Evolutionary conservation across 2,888 invertebrate genomes (phyloP).

Genomic region (Nyleta sp.): DNA sequence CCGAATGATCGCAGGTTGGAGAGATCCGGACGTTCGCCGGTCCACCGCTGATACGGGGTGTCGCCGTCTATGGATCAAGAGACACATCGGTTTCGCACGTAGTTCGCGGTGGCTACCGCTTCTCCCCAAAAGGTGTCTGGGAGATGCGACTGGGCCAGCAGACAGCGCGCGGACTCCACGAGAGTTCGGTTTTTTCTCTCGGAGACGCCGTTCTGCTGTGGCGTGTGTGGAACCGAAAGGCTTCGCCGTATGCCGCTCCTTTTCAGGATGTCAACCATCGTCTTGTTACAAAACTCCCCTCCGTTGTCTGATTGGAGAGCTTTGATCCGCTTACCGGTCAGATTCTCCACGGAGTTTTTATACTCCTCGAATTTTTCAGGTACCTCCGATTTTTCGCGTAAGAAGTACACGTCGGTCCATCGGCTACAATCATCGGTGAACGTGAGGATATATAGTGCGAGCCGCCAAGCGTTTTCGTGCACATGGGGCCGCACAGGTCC

Average conservation of each 20-base stretch:
- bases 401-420: not conserved
- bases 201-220: constrained; percentile 71
- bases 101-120: constrained; percentile 7
- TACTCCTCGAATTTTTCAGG: constrained; percentile 31
- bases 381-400: not conserved
- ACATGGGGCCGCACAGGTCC: not conserved
- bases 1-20: constrained; percentile 1
- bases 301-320: constrained; percentile 67
- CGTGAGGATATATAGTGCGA: not conserved
- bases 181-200: constrained; percentile 72
- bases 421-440: constrained; percentile 1
- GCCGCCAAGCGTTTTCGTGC: not conserved
- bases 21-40: not conserved
- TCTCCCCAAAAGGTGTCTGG: constrained; percentile 11
- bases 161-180: constrained; percentile 68
- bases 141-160: constrained; percentile 41
- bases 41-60: not conserved
- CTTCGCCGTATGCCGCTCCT: constrained; percentile 66
- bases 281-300: constrained; percentile 59
- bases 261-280: constrained; percentile 67
- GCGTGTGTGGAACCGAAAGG: constrained; percentile 68
- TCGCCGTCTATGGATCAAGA: constrained; percentile 25
- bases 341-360: constrained; percentile 56
- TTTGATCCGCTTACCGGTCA: constrained; percentile 58
- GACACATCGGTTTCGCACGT: constrained; percentile 4